phyloP scores from a whole-genome alignment of 2,113 vertebrate species.

The Oreochromis niloticus region DNA sequence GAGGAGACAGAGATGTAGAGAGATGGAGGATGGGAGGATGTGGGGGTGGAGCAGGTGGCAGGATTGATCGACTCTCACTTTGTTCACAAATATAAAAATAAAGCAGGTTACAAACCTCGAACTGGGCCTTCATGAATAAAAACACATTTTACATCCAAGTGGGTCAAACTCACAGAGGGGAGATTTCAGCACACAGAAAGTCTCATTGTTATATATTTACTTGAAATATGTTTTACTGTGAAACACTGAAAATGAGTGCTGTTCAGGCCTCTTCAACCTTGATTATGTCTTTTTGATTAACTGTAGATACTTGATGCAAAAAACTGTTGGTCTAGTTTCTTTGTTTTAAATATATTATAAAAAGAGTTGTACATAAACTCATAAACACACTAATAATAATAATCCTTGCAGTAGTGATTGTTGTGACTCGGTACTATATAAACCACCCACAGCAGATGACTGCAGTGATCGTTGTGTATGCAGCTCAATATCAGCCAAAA shows the following conservation, averaged over 20 bases:
- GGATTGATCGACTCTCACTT: not conserved
- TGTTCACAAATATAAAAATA: not conserved
- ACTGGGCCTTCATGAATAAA: not conserved
- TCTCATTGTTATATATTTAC: not conserved
- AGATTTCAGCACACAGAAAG: not conserved
- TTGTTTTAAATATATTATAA: not conserved
- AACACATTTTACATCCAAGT: not conserved
- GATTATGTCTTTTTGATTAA: not conserved
- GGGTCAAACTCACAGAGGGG: not conserved
- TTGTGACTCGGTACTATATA: not conserved
- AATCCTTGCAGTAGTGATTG: not conserved
- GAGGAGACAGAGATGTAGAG: not conserved
- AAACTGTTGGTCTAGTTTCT: not conserved
- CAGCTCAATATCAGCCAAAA: not conserved
- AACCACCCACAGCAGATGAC: not conserved
- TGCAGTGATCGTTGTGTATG: not conserved
- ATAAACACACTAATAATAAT: rapidly evolving
- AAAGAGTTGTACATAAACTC: not conserved
- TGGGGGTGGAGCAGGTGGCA: not conserved
- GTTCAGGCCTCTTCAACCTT: not conserved
- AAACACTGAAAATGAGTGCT: not conserved
- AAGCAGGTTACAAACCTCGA: not conserved
- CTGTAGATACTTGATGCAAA: not conserved
- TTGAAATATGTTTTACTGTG: not conserved
- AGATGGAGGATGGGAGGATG: conserved; percentile 1